Base-by-base conservation (phyloP, 2,113 vertebrate genomes). In the Hymenochirus boettgeri region DNA sequence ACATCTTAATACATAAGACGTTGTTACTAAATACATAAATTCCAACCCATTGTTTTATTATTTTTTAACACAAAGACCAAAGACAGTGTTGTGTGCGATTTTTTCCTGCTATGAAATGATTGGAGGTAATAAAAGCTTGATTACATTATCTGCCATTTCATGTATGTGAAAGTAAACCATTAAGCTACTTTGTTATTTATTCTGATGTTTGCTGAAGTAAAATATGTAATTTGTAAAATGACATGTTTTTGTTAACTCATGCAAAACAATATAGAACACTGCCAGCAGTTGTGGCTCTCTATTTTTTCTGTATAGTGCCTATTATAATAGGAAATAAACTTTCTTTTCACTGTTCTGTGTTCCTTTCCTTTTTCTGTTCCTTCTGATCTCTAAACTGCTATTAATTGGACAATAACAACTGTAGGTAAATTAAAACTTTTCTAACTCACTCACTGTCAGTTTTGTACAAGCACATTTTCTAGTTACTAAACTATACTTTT, bases 281-380 rank as follows among this genome's bases (percentile, higher is more conserved):
- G 88, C 86, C 88, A 83, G 83, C 70, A 71, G 84, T 66, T 81
- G 78, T 89, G 83, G 88, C 89, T 89, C 77, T 86, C 76, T 85
- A 78, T 86, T 79, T 80, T 66, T 80, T 90, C 86, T 92, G 89
- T 92, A 91, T 87, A 85, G 75, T 88, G n/a, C n/a, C 13, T 42
- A 83, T 83, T 86, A 81, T 81, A 86, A 66, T 53, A 90, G 88
- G 87, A 84, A 93, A 93, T 93, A 93, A 93, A 90, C 88, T 84
- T 83, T 85, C 81, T 91, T 88, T 88, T 83, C 88, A 89, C 86
- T 81, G 86, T 84, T 72, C 80, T 80, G 73, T 77, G 88, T 90
- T 87, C 88, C 85, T 88, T 79, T 79, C 80, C 85, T 60, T 57
- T 48, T 60, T 81, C 76, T 80, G 65, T 70, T 88, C 87, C 84